Evolutionary conservation across 1,140 invertebrate species (phyloP), one percentile per base, ranked within the genome.

Genomic region (Armadillidium nasatum): DNA sequence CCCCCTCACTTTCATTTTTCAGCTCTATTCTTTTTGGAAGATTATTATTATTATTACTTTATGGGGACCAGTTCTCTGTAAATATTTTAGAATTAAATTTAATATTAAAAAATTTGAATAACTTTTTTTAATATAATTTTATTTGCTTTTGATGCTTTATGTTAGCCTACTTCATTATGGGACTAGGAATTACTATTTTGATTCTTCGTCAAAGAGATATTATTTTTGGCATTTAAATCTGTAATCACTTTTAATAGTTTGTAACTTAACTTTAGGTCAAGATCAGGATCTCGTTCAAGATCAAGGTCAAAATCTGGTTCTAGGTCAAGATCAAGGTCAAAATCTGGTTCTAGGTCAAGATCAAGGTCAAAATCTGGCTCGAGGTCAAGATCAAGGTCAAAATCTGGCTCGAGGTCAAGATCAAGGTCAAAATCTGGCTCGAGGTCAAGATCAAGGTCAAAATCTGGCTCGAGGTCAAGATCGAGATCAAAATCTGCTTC

Each of bases 281-380:
- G 72, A 10, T 74, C 72, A 19, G 50, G 50, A 9, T 60, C 46
- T 19, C 45, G 72, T 10, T 74, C 72, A 0, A 46, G 50, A 46
- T 74, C 72, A 13, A 9, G 72, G 22, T 73, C 72, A 21, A 9
- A 11, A 23, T 74, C 72, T 9, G n/a, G 9, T 15, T 68, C 23
- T 19, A 7, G 73, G 23, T 72, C 71, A 44, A 3, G 71, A 44
- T 45, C 23, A 23, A 43, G 71, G 10, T 72, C 71, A 44, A 23
- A 15, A 9, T 23, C 69, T 60, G 19, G 2, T 15, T 68, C 23
- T 19, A 60, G 43, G 22, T 44, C 69, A 13, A 44, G 15, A 15
- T 23, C 69, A 13, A 71, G 22, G 22, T 33, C 43, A 15, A 71
- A 15, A 9, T 23, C 69, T 7, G 19, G 2, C 4, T 68, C 23